phyloP scores from a whole-genome alignment of 2,888 invertebrate genomes.

The Copidosoma aretas region DNA sequence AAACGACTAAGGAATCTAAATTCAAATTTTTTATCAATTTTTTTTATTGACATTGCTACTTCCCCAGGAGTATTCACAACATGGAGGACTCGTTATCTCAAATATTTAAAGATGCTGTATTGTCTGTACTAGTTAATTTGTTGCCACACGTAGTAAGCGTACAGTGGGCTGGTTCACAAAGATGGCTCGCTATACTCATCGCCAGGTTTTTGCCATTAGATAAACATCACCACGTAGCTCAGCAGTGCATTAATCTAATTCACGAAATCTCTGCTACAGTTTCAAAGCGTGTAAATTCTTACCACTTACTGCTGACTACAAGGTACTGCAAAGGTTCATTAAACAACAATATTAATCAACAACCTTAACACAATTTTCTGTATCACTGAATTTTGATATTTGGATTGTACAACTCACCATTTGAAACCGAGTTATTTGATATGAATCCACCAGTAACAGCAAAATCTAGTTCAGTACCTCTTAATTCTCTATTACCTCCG shows the following conservation, averaged over 20 bases:
- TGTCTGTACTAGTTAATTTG: conserved; percentile 72
- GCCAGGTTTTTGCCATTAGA: conserved; percentile 66
- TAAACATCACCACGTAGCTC: conserved; percentile 60
- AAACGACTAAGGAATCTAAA: conserved; percentile 1
- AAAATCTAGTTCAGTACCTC: conserved; percentile 69
- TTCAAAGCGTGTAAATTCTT: conserved; percentile 74
- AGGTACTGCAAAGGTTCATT: no score
- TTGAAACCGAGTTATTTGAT: conserved; percentile 86
- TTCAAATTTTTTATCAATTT: conserved; percentile 1
- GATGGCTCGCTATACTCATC: conserved; percentile 78
- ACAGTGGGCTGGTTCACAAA: conserved; percentile 81
- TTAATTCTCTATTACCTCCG: conserved; percentile 69
- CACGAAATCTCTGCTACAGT: conserved; percentile 74
- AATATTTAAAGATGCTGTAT: conserved; percentile 72
- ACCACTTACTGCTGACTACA: conserved; percentile 80
- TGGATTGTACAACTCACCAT: conserved; percentile 87
- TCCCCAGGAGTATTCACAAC: conserved; percentile 73
- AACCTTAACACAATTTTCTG: conserved; percentile 2
- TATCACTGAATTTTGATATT: conserved; percentile 66
- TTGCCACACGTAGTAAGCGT: conserved; percentile 76
- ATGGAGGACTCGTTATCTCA: conserved; percentile 68
- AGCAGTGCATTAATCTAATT: conserved; percentile 71
- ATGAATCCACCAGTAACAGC: conserved; percentile 79
- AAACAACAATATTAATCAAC: conserved; percentile 8
- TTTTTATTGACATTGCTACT: conserved; percentile 3